Evolutionary conservation across 2,888 invertebrate genomes (phyloP), one percentile per base, ranked within the genome.

Genomic region (Torymus texanus): DNA sequence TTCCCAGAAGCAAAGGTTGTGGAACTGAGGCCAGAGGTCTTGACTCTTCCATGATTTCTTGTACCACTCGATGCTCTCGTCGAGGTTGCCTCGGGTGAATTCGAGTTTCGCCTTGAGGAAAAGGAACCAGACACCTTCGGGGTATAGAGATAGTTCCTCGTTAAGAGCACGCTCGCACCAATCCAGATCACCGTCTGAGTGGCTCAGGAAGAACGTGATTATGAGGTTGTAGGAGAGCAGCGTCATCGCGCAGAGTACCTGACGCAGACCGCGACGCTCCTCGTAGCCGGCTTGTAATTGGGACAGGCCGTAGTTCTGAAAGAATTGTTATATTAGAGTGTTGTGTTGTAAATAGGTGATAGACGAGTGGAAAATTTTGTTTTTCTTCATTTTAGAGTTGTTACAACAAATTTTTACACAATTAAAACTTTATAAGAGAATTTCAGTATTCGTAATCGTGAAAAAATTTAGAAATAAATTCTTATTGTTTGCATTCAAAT

Each of bases 1-100:
- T 88, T 98, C 98, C 98, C 98, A 98, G 88, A 94, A 97, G 89
- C 97, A 97, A 3, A 98, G 91, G 88, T 98, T 97, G 88, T 97
- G 97, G 89, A 98, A 97, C 90, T 98, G 97, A 0, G 94, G 94
- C 97, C 97, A 98, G 65, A 95, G 92, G 80, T 93, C 91, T 88
- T 97, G 97, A 2, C 95, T 95, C 82, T 94, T 93, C 91, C 97
- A 95, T 0, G 97, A 96, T 83, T 93, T 93, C 80, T 94, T 94
- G 91, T 97, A 97, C 91, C 94, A 96, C 14, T 91, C 89, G 59
- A 95, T 92, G 14, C 96, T 94, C 50, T 93, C 92, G 21, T 94
- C 93, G 62, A 97, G 91, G 87, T 95, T 93, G 0, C 97, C 97
- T 81, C 93, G 93, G 87, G 97, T 93, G 85, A 97, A 93, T 88